Percentiles rank a stretch among this genome's conserved stretches.
phyloP scores from a whole-genome alignment of 2,113 vertebrate species.

The Tragelaphus buxtoni region DNA sequence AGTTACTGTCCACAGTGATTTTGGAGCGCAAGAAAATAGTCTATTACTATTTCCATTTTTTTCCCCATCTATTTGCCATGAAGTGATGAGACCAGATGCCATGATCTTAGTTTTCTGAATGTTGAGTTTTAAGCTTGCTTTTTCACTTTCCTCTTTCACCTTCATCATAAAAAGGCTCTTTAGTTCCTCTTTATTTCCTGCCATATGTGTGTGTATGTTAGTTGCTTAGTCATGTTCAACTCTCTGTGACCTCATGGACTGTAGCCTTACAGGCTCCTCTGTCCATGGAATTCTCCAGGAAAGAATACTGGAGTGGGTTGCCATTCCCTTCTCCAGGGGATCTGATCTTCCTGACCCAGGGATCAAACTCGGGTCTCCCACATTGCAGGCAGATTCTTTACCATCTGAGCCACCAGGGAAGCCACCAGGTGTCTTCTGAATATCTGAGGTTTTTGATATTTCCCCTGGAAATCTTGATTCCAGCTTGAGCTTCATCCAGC shows the following conservation, averaged over 20 bases:
- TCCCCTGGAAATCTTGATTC: background rate
- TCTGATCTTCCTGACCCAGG: background rate
- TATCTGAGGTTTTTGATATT: background rate
- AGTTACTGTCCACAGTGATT: background rate
- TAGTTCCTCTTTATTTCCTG: background rate
- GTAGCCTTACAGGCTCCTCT: background rate
- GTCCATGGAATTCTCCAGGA: background rate
- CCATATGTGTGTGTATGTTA: background rate
- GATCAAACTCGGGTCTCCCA: background rate
- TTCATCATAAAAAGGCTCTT: background rate
- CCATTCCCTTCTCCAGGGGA: background rate
- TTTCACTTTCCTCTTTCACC: background rate
- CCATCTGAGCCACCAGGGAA: background rate
- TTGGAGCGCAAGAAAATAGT: background rate
- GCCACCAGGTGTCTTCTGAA: background rate
- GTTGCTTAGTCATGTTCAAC: background rate
- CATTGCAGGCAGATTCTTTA: background rate
- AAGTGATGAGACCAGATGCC: background rate
- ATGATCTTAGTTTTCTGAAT: background rate
- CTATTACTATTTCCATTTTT: background rate
- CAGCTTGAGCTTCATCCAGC: background rate
- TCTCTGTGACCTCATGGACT: background rate
- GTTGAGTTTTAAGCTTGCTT: background rate
- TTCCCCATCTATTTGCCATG: background rate
- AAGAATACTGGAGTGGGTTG: background rate